phyloP scores from a whole-genome alignment of 2,113 vertebrate genomes.

The Spilogale gracilis region DNA sequence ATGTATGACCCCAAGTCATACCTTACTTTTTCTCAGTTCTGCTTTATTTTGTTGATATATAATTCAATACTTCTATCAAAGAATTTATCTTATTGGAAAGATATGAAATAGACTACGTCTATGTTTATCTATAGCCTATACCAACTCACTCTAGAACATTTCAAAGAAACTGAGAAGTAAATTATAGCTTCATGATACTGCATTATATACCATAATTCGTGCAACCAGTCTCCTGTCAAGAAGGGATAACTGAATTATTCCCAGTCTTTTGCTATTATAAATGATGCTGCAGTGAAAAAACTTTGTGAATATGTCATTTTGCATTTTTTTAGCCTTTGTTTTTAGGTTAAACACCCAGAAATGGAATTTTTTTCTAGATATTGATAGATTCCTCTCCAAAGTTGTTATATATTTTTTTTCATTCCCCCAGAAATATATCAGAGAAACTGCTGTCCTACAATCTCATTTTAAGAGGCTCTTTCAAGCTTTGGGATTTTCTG shows the following conservation, averaged over 20 bases:
- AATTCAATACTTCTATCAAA: neutral
- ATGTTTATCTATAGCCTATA: neutral
- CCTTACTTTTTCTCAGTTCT: constrained; percentile 7
- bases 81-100: neutral
- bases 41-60: neutral
- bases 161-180: neutral
- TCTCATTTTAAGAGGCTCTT: neutral
- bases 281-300: neutral
- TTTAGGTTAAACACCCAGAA: neutral
- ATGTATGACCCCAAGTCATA: neutral
- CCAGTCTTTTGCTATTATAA: neutral
- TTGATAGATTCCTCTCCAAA: neutral
- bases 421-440: neutral
- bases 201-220: neutral
- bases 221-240: neutral
- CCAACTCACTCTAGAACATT: neutral
- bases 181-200: neutral
- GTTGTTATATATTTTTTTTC: neutral
- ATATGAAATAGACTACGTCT: neutral
- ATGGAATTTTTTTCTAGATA: neutral
- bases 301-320: neutral
- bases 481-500: neutral
- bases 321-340: neutral
- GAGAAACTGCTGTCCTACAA: neutral
- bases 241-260: neutral